Conservation (phyloP, 2,113 vertebrate genomes). For the Oreochromis niloticus region DNA sequence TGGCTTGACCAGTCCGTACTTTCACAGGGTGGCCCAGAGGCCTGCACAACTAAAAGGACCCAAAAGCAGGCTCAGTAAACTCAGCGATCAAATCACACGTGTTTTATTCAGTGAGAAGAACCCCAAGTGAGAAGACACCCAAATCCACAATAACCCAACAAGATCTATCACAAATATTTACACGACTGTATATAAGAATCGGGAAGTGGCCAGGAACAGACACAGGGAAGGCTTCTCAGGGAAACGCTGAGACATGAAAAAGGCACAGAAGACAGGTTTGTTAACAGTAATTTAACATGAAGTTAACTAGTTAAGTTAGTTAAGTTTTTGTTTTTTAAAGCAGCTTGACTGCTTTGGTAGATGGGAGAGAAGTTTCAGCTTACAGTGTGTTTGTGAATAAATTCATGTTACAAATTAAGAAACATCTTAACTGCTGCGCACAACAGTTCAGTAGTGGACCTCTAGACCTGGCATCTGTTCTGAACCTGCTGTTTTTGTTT, state of each 20-base stretch:
- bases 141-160: neutral
- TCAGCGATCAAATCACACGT: neutral
- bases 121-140: neutral
- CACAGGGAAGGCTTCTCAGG: neutral
- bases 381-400: neutral
- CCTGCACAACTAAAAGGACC: neutral
- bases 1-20: neutral
- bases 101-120: neutral
- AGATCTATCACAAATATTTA: neutral
- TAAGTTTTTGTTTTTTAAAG: neutral
- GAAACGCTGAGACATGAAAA: neutral
- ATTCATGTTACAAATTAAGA: neutral
- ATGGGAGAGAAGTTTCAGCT: neutral
- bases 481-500: neutral
- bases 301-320: neutral
- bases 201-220: neutral
- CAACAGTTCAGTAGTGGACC: neutral
- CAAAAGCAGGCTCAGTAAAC: neutral
- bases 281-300: neutral
- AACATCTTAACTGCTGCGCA: neutral
- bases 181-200: neutral
- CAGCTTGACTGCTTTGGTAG: neutral
- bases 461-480: neutral
- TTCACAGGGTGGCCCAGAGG: neutral
- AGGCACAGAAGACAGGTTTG: neutral